Evolutionary conservation across 2,797 vertebrate genomes (phyloP).

Genomic region (Champsocephalus gunnari): DNA sequence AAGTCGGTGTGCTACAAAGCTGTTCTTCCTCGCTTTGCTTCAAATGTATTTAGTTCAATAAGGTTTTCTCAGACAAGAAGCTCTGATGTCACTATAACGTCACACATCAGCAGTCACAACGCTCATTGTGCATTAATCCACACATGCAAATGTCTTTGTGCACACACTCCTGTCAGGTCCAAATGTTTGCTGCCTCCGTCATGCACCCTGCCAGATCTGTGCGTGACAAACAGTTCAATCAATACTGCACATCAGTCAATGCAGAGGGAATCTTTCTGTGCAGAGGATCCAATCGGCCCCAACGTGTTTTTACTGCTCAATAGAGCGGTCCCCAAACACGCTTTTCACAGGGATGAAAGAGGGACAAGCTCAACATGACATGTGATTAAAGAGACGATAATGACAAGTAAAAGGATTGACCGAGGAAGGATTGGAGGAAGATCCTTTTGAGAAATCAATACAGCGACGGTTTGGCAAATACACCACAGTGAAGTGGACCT

Average conservation of each 20-base stretch:
- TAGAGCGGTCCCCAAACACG: neutral
- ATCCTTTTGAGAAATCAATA: constrained; percentile 53
- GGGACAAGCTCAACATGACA: constrained; percentile 30
- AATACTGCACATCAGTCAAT: constrained; percentile 46
- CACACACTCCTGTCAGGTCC: constrained; percentile 49
- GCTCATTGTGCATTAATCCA: constrained; percentile 1
- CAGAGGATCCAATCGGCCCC: constrained; percentile 21
- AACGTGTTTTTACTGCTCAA: constrained; percentile 40
- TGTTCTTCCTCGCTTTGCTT: neutral
- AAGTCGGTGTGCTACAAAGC: neutral
- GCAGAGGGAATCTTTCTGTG: constrained; percentile 10
- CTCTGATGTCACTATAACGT: neutral
- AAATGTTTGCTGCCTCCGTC: constrained; percentile 41
- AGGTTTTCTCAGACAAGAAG: neutral
- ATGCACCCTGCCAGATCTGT: constrained; percentile 48
- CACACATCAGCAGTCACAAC: neutral
- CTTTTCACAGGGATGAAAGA: constrained; percentile 13
- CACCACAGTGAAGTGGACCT: neutral
- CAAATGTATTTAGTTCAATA: neutral
- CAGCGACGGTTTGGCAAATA: constrained; percentile 1
- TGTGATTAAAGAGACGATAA: constrained; percentile 19
- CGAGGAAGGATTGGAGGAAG: constrained; percentile 14
- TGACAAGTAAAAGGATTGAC: constrained; percentile 23
- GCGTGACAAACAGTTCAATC: constrained; percentile 60
- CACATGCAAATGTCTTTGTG: constrained; percentile 57